Base-by-base conservation (phyloP, 2,888 invertebrate genomes). In the Cyclophora punctaria region DNA sequence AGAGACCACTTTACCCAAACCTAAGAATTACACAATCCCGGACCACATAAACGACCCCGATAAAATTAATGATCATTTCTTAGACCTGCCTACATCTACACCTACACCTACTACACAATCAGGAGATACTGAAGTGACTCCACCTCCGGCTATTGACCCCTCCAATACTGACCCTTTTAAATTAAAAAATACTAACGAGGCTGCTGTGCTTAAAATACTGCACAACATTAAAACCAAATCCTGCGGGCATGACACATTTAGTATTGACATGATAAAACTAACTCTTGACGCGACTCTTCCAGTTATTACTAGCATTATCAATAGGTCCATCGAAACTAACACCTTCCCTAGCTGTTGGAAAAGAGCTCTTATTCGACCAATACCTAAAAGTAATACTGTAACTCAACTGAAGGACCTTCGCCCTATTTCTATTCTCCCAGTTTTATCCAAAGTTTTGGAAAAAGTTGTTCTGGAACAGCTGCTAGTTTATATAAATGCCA, bases 401-500 rank as follows among this genome's bases (percentile, higher is more conserved):
- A 33, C 6, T 5, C 1, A 5, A 4, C 5, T 45, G 0, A 51
- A 52, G 7, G 55, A 55, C 6, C 44, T 58, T 0, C 35, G 58
- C 0, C 57, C 60, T 0, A 57, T 60, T 3, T 54, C 55, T 33
- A 50, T 60, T 3, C 45, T 60, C 4, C 54, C 57, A 0, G 53
- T 46, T 3, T 2, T 59, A 1, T 59, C 58, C 0, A 51, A 51
- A 37, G 43, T 51, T 5, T 0, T 50, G 3, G 50, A 50, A 42
- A 45, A 37, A 34, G 34, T 35, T 6, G 45, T 50, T 5, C 48
- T 41, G 6, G 7, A 20, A 0, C 50, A 50, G n/a, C 7, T 50
- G 1, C 41, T 41, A 0, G 7, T 44, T 0, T 59, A 48, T 34
- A 7, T 61, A 1, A 55, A 59, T 34, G 4, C 2, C 4, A 47